Base-by-base conservation (phyloP, 92 coral and sea anemone species). In the Phenganax stokvisi region DNA sequence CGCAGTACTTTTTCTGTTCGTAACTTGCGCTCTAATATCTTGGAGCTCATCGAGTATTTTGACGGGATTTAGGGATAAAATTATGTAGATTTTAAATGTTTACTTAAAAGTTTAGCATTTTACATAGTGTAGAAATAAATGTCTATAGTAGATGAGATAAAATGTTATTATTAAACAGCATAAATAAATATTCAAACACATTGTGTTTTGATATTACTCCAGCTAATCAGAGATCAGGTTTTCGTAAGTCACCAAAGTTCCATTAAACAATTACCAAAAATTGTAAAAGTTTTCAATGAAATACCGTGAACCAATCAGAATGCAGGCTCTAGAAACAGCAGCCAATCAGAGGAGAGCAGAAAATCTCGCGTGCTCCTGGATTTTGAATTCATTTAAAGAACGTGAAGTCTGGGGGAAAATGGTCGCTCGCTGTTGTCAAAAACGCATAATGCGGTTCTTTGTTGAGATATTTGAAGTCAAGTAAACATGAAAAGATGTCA, bases 101-200 rank as follows among this genome's bases (percentile, higher is more conserved):
- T 76, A 57, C 76, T 16, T 27, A 52, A 62, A 56, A 25, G 66
- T 54, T 20, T 76, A 20, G 69, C 80, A 25, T 76, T 74, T 76
- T 76, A 76, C 54, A 74, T 74, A 57, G 58, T 76, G 67, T 76
- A 76, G 68, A 76, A 62, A 76, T 56, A 56, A 57, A 27, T 76
- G 68, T 57, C 80, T 76, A 76, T 76, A 57, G 80, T 56, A 76
- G 68, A 76, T 56, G 11, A 27, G 51, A 69, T 30, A 62, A 76
- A 51, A 76, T 76, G 68, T 27, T 76, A 56, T 76, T 76, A 58
- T 56, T 27, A 76, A 62, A 12, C 58, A 17, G 52, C 62, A 56
- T n/a, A 76, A 76, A 58, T 76, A 76, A 54, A 76, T 57, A 16
- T 62, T 56, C 57, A 76, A 60, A 62, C 80, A 8, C 6, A 37